Conservation (phyloP, 64 coral and sea anemone species). For the Acropora yongei region DNA sequence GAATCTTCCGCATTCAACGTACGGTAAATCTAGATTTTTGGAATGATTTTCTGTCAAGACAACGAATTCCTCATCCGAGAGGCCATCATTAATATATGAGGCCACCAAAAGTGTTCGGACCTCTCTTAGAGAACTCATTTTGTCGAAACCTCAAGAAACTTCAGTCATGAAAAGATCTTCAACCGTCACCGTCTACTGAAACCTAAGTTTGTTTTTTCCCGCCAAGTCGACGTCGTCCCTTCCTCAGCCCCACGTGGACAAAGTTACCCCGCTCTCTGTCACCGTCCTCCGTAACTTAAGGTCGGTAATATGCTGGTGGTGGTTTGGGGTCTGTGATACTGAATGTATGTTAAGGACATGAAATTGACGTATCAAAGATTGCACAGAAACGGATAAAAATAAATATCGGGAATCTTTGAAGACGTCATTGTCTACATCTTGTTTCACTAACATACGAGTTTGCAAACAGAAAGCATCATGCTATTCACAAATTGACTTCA, state of each 20-base stretch:
- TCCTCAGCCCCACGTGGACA: not conserved
- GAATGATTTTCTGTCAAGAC: no score
- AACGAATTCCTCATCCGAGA: not conserved
- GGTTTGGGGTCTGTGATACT: no score
- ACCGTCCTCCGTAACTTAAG: slow-evolving; percentile 4
- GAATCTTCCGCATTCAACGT: no score
- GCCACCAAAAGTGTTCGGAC: not conserved
- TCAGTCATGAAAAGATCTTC: not conserved
- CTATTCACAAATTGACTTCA: no score
- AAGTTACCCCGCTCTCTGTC: not conserved
- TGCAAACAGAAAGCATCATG: no score
- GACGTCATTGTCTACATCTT: no score
- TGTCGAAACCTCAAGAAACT: not conserved
- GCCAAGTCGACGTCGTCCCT: slow-evolving; percentile 7
- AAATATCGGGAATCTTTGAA: no score
- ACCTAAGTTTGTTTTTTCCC: not conserved
- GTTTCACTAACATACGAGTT: no score
- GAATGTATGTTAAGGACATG: no score
- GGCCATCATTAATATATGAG: not conserved
- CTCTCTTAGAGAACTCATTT: slow-evolving; percentile 10
- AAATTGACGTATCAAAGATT: no score
- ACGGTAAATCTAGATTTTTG: no score
- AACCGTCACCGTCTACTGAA: not conserved
- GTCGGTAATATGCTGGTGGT: not conserved
- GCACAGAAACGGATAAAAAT: no score